These are phyloP conservation scores for Girardia tigrina DNA, from an alignment of 2,888 invertebrate species.

Conservation along the genomic window DNA sequence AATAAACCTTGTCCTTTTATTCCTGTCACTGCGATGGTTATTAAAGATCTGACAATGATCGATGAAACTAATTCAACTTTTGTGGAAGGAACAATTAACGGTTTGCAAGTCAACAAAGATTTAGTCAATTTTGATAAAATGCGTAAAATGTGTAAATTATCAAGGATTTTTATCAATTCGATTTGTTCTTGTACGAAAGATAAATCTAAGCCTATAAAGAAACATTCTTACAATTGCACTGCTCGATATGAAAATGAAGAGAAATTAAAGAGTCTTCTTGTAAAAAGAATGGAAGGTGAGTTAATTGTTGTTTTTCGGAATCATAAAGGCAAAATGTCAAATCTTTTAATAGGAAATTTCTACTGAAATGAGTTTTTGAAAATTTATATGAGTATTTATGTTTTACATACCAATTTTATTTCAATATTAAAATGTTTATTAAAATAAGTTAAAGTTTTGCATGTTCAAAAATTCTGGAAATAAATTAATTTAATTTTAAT, in stretches of 20 bases:
- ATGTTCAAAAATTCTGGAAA: too few relatives aligned
- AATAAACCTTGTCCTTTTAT: not conserved
- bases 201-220: not conserved
- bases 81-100: not conserved
- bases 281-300: not conserved
- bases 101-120: not conserved
- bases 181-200: not conserved
- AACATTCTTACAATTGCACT: not conserved
- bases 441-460: too few relatives aligned
- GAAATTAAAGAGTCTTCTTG: not conserved
- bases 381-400: too few relatives aligned
- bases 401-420: too few relatives aligned
- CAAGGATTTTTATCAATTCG: constrained; percentile 1
- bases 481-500: too few relatives aligned
- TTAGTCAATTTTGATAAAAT: constrained; percentile 13
- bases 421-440: too few relatives aligned
- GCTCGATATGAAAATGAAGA: not conserved
- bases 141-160: not conserved
- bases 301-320: too few relatives aligned
- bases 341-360: too few relatives aligned
- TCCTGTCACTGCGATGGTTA: not conserved
- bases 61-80: not conserved
- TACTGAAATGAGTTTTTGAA: too few relatives aligned
- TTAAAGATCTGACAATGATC: constrained; percentile 7
- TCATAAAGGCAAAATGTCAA: too few relatives aligned